Evolutionary conservation across 2,113 vertebrate species (phyloP).

Genomic region (Bagarius yarrelli): DNA sequence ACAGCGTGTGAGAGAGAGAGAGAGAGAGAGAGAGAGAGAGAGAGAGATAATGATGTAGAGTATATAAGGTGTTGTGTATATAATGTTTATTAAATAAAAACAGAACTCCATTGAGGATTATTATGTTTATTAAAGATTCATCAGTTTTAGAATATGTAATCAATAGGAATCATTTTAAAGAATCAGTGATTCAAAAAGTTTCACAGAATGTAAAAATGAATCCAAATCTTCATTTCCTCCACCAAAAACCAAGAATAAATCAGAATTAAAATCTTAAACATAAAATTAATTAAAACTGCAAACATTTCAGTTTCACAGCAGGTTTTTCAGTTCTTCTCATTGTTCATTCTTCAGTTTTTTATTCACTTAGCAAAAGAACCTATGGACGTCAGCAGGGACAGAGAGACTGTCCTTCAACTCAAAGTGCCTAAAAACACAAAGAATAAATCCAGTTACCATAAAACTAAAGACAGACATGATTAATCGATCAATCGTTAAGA

Average conservation of each 20-base stretch:
- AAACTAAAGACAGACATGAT: too few relatives aligned
- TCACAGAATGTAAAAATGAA: not conserved
- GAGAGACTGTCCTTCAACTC: not conserved
- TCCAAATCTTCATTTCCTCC: not conserved
- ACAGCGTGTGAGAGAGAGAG: too few relatives aligned
- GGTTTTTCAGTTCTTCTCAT: too few relatives aligned
- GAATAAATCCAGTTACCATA: too few relatives aligned
- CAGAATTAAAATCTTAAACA: too few relatives aligned
- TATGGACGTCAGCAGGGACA: not conserved
- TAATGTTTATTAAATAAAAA: not conserved
- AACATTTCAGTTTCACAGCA: too few relatives aligned
- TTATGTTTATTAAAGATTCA: not conserved
- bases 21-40: too few relatives aligned
- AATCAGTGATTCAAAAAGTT: not conserved
- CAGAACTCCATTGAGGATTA: not conserved
- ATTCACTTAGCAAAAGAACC: not conserved
- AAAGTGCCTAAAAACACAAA: not conserved
- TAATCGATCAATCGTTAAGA: too few relatives aligned
- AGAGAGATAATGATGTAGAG: not conserved
- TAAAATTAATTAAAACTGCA: too few relatives aligned
- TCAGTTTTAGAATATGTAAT: too few relatives aligned
- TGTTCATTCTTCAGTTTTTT: too few relatives aligned
- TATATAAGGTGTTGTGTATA: not conserved
- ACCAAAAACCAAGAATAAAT: not conserved
- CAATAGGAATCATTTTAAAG: too few relatives aligned